phyloP scores from a whole-genome alignment of 2,888 invertebrate genomes.

The Dendrolimus pini region DNA sequence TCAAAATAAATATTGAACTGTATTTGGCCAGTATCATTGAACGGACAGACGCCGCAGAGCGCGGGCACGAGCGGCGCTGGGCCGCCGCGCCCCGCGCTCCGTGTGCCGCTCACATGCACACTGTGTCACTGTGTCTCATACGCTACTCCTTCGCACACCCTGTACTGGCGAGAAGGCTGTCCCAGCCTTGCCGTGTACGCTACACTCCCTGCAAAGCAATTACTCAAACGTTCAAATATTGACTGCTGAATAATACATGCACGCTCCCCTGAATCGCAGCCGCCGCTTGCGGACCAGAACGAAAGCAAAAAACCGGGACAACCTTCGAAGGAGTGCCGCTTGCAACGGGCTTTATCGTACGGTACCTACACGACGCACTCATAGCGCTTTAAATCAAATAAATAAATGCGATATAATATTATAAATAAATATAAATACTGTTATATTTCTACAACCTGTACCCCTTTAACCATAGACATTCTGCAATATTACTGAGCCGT shows the following conservation, averaged over 20 bases:
- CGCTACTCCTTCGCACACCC: slow-evolving; percentile 40
- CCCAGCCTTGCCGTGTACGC: slow-evolving; percentile 52
- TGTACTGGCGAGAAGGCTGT: slow-evolving; percentile 60
- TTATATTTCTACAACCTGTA: slow-evolving; percentile 71
- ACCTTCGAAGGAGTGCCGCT: slow-evolving; percentile 75
- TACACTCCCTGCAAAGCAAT: slow-evolving; percentile 59
- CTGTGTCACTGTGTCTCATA: slow-evolving; percentile 22
- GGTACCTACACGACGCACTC: slow-evolving; percentile 36
- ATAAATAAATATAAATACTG: slow-evolving; percentile 62
- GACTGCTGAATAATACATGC: slow-evolving; percentile 49
- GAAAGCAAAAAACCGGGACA: slow-evolving; percentile 78
- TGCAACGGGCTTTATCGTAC: slow-evolving; percentile 18
- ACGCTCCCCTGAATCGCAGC: slow-evolving; percentile 56
- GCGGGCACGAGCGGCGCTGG: slow-evolving; percentile 10
- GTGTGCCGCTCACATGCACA: slow-evolving; percentile 38
- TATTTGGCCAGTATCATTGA: slow-evolving; percentile 75
- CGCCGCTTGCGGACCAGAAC: slow-evolving; percentile 55
- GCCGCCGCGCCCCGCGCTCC: too few relatives aligned
- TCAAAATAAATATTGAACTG: slow-evolving; percentile 67
- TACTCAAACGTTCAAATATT: slow-evolving; percentile 49
- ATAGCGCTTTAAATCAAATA: slow-evolving; percentile 67
- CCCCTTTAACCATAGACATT: slow-evolving; percentile 71
- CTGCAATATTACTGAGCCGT: slow-evolving; percentile 59
- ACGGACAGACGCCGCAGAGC: slow-evolving; percentile 7
- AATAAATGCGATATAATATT: slow-evolving; percentile 70